A percentile compares a stretch with the other conserved stretches of the same genome.
These are phyloP conservation scores for Oopsacas minuta DNA, from an alignment of 37 sponge, comb jelly and placozoan genomes.

Conservation along the genomic window DNA sequence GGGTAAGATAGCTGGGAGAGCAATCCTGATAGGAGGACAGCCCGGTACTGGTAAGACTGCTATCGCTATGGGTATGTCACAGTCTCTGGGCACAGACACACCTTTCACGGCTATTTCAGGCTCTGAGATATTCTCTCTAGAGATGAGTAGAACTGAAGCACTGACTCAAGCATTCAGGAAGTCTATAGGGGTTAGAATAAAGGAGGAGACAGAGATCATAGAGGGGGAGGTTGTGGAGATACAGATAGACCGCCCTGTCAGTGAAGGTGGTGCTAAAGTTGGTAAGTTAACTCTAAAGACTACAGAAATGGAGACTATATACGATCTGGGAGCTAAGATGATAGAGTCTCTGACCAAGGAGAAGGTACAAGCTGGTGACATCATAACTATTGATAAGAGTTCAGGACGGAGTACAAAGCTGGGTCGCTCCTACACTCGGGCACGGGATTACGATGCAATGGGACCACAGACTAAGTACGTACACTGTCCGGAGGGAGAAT, in stretches of 20 bases:
- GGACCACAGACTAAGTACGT: conserved; percentile 98
- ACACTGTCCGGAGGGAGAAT: conserved; percentile 96
- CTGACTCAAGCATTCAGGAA: conserved; percentile 85
- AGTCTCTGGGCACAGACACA: conserved; percentile 83
- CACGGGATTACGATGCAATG: conserved; percentile 97
- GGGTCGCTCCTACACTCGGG: conserved; percentile 90
- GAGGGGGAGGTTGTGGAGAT: conserved; percentile 98
- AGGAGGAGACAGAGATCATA: conserved; percentile 97
- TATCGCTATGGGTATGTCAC: conserved; percentile 99
- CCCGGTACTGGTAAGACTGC: conserved; percentile 94
- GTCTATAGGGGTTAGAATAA: conserved; percentile 93
- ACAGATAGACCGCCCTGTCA: conserved; percentile 89
- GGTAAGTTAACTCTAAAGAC: conserved; percentile 96
- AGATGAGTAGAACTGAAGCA: conserved; percentile 95
- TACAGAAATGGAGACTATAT: conserved; percentile 96
- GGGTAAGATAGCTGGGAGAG: conserved; percentile 92
- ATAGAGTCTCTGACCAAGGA: conserved; percentile 91
- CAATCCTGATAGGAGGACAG: conserved; percentile 82
- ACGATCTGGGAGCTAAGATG: conserved; percentile 95
- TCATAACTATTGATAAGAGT: conserved; percentile 93
- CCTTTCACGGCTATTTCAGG: conserved; percentile 91
- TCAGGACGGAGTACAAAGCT: conserved; percentile 69
- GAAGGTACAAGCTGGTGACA: conserved; percentile 92
- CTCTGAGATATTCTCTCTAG: conserved; percentile 82
- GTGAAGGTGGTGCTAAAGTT: conserved; percentile 69